phyloP scores from a whole-genome alignment of 2,797 vertebrate species.

The Fringilla coelebs region DNA sequence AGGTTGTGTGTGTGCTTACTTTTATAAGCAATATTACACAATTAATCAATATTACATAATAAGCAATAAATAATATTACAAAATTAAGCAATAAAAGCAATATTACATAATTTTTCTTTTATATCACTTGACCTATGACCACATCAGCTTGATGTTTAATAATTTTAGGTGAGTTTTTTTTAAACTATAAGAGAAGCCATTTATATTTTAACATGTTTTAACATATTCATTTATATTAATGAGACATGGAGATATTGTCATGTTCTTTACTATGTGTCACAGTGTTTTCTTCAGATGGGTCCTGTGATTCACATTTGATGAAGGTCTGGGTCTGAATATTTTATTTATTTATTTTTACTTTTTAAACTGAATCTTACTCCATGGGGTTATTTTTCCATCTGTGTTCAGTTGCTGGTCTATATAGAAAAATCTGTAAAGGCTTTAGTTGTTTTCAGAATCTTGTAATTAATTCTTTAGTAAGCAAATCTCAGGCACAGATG shows the following conservation, averaged over 20 bases:
- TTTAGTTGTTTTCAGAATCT: background rate
- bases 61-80: background rate
- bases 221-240: background rate
- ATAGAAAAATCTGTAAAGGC: background rate
- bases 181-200: background rate
- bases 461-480: background rate
- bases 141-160: background rate
- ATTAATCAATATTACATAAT: background rate
- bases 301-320: background rate
- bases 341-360: background rate
- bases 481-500: background rate
- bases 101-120: background rate
- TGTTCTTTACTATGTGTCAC: background rate
- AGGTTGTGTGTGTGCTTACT: background rate
- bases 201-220: background rate
- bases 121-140: background rate
- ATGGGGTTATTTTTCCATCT: background rate
- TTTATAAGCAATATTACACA: background rate
- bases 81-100: background rate
- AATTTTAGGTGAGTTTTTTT: background rate
- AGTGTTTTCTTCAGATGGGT: background rate
- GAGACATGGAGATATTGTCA: background rate
- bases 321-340: background rate
- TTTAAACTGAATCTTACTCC: background rate
- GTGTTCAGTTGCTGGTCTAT: background rate